These are phyloP conservation scores for Ammospiza caudacuta DNA, from an alignment of 2,113 vertebrate species.

Conservation along the genomic window DNA sequence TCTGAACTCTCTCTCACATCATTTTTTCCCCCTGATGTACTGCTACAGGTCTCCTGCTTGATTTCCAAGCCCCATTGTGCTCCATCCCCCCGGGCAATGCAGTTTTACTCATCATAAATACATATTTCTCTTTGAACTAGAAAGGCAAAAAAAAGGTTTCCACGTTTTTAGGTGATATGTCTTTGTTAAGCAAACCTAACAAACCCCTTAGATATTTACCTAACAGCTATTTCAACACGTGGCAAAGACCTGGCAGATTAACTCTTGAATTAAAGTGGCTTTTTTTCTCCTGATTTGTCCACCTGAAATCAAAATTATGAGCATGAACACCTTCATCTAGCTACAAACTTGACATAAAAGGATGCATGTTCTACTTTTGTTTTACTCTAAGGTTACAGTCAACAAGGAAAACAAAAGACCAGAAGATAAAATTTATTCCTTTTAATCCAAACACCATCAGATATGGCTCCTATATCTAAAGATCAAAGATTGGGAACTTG, in stretches of 20 bases:
- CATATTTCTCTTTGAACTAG: slow-evolving; percentile 24
- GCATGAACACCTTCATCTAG: not conserved
- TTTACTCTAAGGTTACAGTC: not conserved
- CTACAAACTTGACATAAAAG: not conserved
- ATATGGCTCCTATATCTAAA: not conserved
- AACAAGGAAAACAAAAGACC: not conserved
- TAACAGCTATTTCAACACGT: slow-evolving; percentile 9
- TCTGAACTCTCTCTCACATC: slow-evolving; percentile 30
- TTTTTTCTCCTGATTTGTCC: fast-evolving
- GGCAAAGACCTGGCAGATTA: not conserved
- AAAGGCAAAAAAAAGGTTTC: slow-evolving; percentile 22
- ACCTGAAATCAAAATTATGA: not conserved
- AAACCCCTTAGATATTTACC: slow-evolving; percentile 38
- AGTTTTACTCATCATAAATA: slow-evolving; percentile 35
- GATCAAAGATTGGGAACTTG: slow-evolving; percentile 20
- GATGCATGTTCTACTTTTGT: not conserved
- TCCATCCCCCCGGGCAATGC: not conserved
- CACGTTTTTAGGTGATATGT: not conserved
- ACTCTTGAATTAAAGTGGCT: not conserved
- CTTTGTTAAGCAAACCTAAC: slow-evolving; percentile 42
- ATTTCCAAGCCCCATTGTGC: slow-evolving; percentile 32
- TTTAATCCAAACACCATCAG: not conserved
- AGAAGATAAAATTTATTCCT: not conserved
- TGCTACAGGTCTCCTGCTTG: not conserved
- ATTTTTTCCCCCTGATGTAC: not conserved